Evolutionary conservation across 2,888 invertebrate genomes (phyloP), one percentile per base, ranked within the genome.

Genomic region (Drosophila austrosaltans): DNA sequence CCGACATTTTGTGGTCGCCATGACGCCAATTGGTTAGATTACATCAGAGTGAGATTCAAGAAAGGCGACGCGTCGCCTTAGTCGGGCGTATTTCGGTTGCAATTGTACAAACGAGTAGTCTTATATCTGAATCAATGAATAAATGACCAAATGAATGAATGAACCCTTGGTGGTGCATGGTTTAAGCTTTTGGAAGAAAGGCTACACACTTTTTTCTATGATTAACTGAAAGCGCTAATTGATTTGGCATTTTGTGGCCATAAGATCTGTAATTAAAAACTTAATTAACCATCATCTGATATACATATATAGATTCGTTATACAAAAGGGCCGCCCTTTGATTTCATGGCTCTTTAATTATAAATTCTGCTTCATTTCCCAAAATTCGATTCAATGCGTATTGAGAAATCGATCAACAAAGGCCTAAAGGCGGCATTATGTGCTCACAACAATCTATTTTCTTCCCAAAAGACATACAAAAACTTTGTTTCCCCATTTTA

Each of bases 41-140:
- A 72, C 79, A 81, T 83, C 84, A 83, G 74, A 75, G 73, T 75
- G 61, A 20, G 53, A 39, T 36, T 16, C 64, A 57, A 68, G 16
- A 25, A 22, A 36, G 36, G 36, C 36, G 8, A 36, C 3, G 4
- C 6, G 4, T 30, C 6, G 25, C 53, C 44, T 32, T 67, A 30
- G 57, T 60, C 65, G 83, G 78, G 83, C 83, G 83, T 87, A 83
- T 82, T 87, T 87, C 83, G 87, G 83, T 80, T 87, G 83, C 83
- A 83, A 84, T 87, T 83, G 83, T 84, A 84, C 30, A 28, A 4
- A 28, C 4, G 30, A 30, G 78, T 80, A 81, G 75, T 83, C 78
- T 81, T 36, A 22, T 25, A 48, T 22, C 10, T 25, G 10, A 3
- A 48, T 48, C 5, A 30, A 30, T 30, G 28, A 28, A 28, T 4